Base-by-base conservation (phyloP, 2,888 invertebrate species). In the Tigriopus californicus region DNA sequence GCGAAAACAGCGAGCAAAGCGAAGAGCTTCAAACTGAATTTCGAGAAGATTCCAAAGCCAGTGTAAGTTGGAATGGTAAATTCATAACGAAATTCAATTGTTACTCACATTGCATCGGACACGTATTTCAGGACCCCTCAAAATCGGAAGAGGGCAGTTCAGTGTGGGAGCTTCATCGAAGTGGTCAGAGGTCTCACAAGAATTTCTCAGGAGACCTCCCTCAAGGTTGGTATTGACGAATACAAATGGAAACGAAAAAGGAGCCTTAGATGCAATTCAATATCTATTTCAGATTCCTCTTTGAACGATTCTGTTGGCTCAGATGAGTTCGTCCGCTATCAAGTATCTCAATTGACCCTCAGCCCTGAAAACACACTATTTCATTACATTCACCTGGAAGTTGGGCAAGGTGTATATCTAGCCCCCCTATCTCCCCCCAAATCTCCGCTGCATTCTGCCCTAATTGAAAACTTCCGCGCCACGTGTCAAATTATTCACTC, bases 371-470 rank as follows among this genome's bases (percentile, higher is more conserved):
- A 85, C 68, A 79, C 80, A 11, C 69, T 87, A 60, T 81, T 84
- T 67, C 82, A 85, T 69, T 86, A 82, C 66, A 76, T 86, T 0
- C 80, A 82, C 61, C 70, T 87, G 58, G 83, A 87, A 68, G 73
- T 75, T 0, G 76, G 78, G 12, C 80, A 82, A 67, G 86, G 87
- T 0, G 72, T 86, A 55, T 68, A 85, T 4, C 69, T 88, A 58
- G 79, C 81, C 10, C 81, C 83, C 0, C 68, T 73, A 0, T 64
- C 47, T 8, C 12, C 46, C 5, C 57, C 53, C n/a, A 51, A 44
- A 25, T 52, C 69, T 56, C 63, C 67, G 4, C 61, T 68, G 1
- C 77, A 80, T 65, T 70, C 75, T 1, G 75, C 78, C 56, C 77
- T 89, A 46, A 66, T 87, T 1, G 72, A 76, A 41, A 83, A 82